Conservation (phyloP, 2,113 vertebrate genomes). For the Passer domesticus region DNA sequence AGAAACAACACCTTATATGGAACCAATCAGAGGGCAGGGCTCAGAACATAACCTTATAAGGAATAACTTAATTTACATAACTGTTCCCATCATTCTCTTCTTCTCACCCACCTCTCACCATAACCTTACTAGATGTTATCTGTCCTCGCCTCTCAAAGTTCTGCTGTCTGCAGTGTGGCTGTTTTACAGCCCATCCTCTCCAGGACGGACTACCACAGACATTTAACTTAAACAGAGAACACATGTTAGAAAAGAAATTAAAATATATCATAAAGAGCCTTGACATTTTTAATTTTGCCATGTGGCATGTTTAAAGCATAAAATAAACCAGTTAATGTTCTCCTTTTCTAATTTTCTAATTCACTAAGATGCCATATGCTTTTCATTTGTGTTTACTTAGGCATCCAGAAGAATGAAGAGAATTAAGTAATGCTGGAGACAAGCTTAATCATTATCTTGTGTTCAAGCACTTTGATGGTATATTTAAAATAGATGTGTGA, state of each 20-base stretch:
- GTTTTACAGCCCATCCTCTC: not conserved
- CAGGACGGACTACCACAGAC: not conserved
- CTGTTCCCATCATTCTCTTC: not conserved
- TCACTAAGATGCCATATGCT: slow-evolving; percentile 49
- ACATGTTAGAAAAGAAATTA: not conserved
- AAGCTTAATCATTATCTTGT: slow-evolving; percentile 19
- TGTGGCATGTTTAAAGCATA: not conserved
- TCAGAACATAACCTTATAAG: not conserved
- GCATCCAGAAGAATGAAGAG: slow-evolving; percentile 21
- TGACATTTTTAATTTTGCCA: slow-evolving; percentile 3
- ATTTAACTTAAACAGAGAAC: not conserved
- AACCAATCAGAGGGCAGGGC: not conserved
- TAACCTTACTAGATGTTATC: not conserved
- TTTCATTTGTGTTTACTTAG: slow-evolving; percentile 61
- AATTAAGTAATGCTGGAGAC: slow-evolving; percentile 34
- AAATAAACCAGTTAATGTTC: slow-evolving; percentile 22
- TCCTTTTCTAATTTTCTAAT: slow-evolving; percentile 27
- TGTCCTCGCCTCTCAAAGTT: not conserved
- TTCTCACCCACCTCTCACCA: not conserved
- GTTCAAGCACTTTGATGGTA: slow-evolving; percentile 16
- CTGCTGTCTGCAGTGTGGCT: not conserved
- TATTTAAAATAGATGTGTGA: slow-evolving; percentile 45
- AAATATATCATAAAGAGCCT: slow-evolving; percentile 34
- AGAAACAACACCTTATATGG: not conserved
- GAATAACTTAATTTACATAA: not conserved